phyloP scores from a whole-genome alignment of 1,140 invertebrate species.

The Drosophila fuyamai region DNA sequence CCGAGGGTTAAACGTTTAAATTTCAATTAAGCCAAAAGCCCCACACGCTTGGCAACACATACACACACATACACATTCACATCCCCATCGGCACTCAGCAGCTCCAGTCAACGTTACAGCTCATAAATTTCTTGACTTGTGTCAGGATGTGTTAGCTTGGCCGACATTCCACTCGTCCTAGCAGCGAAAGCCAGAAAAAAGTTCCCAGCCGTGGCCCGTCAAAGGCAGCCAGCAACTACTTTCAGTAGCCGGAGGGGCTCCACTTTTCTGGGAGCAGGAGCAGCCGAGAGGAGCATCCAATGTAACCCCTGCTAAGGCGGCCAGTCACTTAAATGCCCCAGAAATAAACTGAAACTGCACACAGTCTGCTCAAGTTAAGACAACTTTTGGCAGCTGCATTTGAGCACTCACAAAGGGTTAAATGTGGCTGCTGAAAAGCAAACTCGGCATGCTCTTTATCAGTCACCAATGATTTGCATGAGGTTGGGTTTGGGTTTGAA shows the following conservation, averaged over 20 bases:
- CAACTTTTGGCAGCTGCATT: conserved; percentile 71
- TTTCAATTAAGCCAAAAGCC: conserved; percentile 80
- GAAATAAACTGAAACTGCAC: conserved; percentile 80
- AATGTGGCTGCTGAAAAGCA: conserved; percentile 10
- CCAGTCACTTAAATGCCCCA: conserved; percentile 73
- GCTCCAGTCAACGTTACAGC: conserved; percentile 66
- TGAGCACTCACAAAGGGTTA: conserved; percentile 39
- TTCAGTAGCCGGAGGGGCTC: conserved; percentile 18
- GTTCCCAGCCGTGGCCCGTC: conserved; percentile 53
- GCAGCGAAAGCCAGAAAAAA: conserved; percentile 44
- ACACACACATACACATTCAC: conserved; percentile 3
- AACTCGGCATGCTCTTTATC: conserved; percentile 41
- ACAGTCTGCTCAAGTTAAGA: conserved; percentile 61
- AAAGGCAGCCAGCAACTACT: conserved; percentile 36
- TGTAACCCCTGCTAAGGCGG: conserved; percentile 57
- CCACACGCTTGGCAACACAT: conserved; percentile 15
- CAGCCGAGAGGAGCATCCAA: conserved; percentile 9
- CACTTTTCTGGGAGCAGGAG: neutral
- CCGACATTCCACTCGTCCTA: conserved; percentile 67
- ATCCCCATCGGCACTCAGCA: conserved; percentile 37
- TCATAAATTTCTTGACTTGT: conserved; percentile 83
- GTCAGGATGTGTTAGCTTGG: conserved; percentile 75
- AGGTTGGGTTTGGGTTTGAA: neutral
- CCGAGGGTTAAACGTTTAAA: conserved; percentile 74
- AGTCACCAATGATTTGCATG: conserved; percentile 9